Evolutionary conservation across 2,888 invertebrate genomes (phyloP), one percentile per base, ranked within the genome.

Genomic region (Eremobia ochroleuca): DNA sequence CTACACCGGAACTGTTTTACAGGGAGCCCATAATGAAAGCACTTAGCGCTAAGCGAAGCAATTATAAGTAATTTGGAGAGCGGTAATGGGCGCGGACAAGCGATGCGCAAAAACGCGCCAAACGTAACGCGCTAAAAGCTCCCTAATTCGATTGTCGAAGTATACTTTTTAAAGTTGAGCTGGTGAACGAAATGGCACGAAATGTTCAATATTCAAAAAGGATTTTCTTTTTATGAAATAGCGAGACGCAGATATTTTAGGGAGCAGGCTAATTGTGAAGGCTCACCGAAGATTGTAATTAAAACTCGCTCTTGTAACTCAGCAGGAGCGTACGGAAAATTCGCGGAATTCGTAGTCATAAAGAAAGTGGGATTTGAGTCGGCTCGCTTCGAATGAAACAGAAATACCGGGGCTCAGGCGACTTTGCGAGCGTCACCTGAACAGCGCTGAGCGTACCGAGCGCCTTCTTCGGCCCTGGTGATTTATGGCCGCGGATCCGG

Each of bases 401-500:
- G 94, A 95, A 95, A 94, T 88, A 81, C 93, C 94, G 93, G 92
- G 94, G 95, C 94, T 95, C 94, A 94, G 94, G 92, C 92, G 95
- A 94, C 94, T 95, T 93, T 92, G 93, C 89, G 95, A 96, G 96
- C 97, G 96, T 96, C 97, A 97, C 97, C 97, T 95, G 96, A 97
- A 97, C 97, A 95, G 81, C 87, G 89, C 80, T 83, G 96, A 96
- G 96, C 87, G 83, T 73, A 85, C 84, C 87, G 83, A 96, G 94
- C 93, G 94, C 95, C 96, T 96, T 95, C 96, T 97, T 97, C 97
- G 97, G 97, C 93, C 94, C 94, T 95, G 96, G 97, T 97, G 97
- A 97, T 97, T 97, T 97, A 97, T 96, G 95, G 94, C 92, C 95
- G 93, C 94, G 95, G 96, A 97, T 97, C 97, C 97, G 97, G 96